phyloP scores from a whole-genome alignment of 1,140 invertebrate species.

The Plutomurus gul region DNA sequence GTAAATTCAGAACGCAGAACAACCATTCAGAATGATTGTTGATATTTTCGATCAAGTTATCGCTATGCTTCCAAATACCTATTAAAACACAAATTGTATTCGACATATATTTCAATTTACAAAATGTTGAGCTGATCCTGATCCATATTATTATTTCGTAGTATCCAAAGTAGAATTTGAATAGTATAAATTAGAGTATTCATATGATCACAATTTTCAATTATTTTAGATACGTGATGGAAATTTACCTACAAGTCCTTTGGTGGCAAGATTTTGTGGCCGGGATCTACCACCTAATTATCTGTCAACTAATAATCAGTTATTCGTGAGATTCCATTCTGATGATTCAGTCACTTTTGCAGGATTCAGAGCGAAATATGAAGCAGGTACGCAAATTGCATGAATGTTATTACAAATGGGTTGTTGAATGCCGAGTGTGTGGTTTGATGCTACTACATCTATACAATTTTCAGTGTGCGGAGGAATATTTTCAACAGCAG shows the following conservation, averaged over 20 bases:
- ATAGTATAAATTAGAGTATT: neutral
- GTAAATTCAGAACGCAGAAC: too few species aligned
- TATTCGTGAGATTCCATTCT: conserved; percentile 70
- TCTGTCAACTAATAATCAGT: conserved; percentile 65
- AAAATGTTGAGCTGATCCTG: neutral
- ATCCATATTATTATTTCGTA: neutral
- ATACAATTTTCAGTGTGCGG: conserved; percentile 66
- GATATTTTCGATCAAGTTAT: too few species aligned
- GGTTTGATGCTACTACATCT: neutral
- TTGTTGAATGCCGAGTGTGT: neutral
- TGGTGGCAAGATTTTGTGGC: conserved; percentile 72
- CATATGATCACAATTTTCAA: neutral
- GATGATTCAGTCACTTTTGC: conserved; percentile 62
- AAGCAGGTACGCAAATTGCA: conserved; percentile 54
- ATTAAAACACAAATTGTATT: neutral
- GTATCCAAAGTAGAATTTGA: neutral
- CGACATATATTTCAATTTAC: neutral
- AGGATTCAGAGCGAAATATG: conserved; percentile 70
- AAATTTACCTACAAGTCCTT: conserved; percentile 62
- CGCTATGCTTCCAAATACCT: neutral
- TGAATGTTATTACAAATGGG: neutral
- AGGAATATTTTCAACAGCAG: conserved; percentile 62
- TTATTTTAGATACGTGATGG: conserved; percentile 72
- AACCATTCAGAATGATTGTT: too few species aligned
- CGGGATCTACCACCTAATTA: conserved; percentile 61